Conservation (phyloP, 2,113 vertebrate genomes). For the Bubalus kerabau region DNA sequence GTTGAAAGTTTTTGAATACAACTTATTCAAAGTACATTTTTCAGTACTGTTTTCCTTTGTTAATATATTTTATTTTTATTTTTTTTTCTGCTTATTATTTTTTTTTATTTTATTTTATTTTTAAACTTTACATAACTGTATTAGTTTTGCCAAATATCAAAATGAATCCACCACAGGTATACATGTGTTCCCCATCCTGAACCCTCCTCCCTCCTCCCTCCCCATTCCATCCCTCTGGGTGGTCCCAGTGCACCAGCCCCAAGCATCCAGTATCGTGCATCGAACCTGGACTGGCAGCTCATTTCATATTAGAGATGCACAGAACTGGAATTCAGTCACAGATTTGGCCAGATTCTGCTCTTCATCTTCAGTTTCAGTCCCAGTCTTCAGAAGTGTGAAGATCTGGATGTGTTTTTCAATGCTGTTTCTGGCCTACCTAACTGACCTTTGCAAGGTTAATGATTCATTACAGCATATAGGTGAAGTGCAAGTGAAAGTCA, state of each 20-base stretch:
- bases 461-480: background rate
- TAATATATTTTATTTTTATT: background rate
- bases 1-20: background rate
- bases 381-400: background rate
- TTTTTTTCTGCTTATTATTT: too few species aligned
- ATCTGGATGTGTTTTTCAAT: background rate
- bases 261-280: too few species aligned
- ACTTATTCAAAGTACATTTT: background rate
- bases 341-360: background rate
- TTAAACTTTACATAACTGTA: too few species aligned
- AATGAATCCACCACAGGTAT: too few species aligned
- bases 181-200: too few species aligned
- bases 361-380: background rate
- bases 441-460: background rate
- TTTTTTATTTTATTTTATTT: too few species aligned
- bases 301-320: too few species aligned
- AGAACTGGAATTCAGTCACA: background rate
- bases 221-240: too few species aligned
- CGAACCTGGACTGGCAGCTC: too few species aligned
- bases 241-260: too few species aligned
- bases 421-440: background rate
- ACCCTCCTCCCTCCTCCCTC: too few species aligned
- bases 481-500: background rate
- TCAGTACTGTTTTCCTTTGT: background rate
- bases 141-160: too few species aligned